These are phyloP conservation scores for Plagodis pulveraria DNA, from an alignment of 2,888 invertebrate genomes.

Conservation along the genomic window DNA sequence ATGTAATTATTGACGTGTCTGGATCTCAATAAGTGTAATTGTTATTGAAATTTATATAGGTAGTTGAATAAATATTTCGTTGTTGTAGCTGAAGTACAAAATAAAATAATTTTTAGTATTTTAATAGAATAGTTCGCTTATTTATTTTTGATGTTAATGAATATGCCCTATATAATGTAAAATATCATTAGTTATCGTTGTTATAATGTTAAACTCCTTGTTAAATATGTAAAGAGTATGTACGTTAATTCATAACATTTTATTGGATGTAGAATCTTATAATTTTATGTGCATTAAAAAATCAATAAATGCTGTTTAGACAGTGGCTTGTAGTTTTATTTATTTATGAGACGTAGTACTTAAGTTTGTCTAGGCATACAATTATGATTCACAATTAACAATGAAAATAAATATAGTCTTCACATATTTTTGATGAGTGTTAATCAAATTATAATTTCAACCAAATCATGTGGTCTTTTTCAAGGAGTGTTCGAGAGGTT, in stretches of 20 bases:
- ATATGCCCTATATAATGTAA: too few relatives aligned
- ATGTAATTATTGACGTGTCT: slow-evolving; percentile 9
- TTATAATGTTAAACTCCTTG: slow-evolving; percentile 7
- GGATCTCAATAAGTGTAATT: slow-evolving; percentile 11
- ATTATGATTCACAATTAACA: too few relatives aligned
- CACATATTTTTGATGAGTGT: too few relatives aligned
- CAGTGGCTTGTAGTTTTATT: slow-evolving; percentile 24
- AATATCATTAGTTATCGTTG: slow-evolving; percentile 3
- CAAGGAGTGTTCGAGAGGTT: too few relatives aligned
- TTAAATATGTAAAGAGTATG: slow-evolving; percentile 5
- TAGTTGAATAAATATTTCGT: slow-evolving; percentile 1
- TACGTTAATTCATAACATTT: slow-evolving; percentile 3
- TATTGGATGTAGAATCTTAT: slow-evolving; percentile 3
- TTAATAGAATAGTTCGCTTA: neutral
- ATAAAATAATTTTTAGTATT: neutral
- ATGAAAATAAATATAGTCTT: too few relatives aligned
- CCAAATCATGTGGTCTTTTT: too few relatives aligned
- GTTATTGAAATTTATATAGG: neutral
- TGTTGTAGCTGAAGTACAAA: slow-evolving; percentile 2
- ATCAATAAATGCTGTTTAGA: slow-evolving; percentile 50
- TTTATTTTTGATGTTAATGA: neutral
- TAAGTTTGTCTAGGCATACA: neutral
- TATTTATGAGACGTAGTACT: neutral
- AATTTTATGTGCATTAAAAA: slow-evolving; percentile 32
- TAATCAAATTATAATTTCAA: too few relatives aligned